Base-by-base conservation (phyloP, 2,888 invertebrate species). In the Cyclophora punctaria region DNA sequence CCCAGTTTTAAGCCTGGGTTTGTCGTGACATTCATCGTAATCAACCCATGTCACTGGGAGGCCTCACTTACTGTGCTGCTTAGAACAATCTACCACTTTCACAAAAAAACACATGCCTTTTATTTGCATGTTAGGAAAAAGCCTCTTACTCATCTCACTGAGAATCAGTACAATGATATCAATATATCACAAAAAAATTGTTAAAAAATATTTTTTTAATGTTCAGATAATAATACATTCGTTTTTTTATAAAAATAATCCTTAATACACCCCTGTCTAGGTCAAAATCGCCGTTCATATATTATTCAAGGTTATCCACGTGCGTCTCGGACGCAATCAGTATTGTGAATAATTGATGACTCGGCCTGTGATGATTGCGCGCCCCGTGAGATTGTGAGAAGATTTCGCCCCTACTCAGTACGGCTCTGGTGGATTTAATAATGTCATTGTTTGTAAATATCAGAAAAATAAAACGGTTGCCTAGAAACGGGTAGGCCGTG, bases 261-360 rank as follows among this genome's bases (percentile, higher is more conserved):
- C 62, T 48, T 46, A 81, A 53, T 82, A 67, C 81, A 64, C 46
- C 62, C 75, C 80, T 64, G 54, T 56, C 7, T 41, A 56, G 69
- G 76, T 73, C 78, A 74, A 73, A 71, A 70, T 79, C 71, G 75
- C 80, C 80, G 53, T 67, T 68, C 68, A 85, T 87, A 72, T 81
- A 85, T 87, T 78, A 86, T 87, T 80, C 80, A 86, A 63, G 49
- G 66, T 68, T 71, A 80, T 79, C 80, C 82, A 79, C 83, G 81
- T 85, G 83, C 81, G 80, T 80, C 80, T 83, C 80, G 81, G 82
- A 87, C 88, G 84, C 88, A 89, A 89, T 89, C 88, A 88, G 83
- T 85, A 86, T 85, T 73, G 76, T 89, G 82, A 88, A 89, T 89
- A 85, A 88, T 88, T 75, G 76, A 88, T 87, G 45, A 54, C 58